Base-by-base conservation (phyloP, 1,140 invertebrate genomes). In the Lepidotrigona ventralis region DNA sequence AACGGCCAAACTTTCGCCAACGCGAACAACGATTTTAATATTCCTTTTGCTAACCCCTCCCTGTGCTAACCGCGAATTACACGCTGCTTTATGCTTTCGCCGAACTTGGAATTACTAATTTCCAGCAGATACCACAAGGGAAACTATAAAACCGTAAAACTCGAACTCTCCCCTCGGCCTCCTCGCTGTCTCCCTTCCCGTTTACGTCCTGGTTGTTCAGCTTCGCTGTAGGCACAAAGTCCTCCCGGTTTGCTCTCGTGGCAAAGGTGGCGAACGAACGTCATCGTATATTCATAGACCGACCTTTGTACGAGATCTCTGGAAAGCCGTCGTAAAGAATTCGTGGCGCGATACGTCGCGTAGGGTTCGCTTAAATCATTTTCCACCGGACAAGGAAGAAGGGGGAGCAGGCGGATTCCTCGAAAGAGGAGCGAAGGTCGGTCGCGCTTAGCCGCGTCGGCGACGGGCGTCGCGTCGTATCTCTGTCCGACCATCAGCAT, bases 401-500 rank as follows among this genome's bases (percentile, higher is more conserved):
- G 19, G 19, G 69, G 33, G n/a, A n/a, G 21, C 46, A 23, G 8
- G n/a, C n/a, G 56, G 69, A 60, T 84, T 84, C 88, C 64, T 29
- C n/a, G 74, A 84, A 54, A 84, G 58, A 69, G 77, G 72, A 58
- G 75, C 54, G 71, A 80, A 56, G 53, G 72, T 64, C 58, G 60
- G 29, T 74, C 81, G 72, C 77, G 84, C 64, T 63, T 74, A 81
- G 74, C 68, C 87, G 81, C 86, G 84, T 79, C 80, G 84, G 79
- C 86, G 87, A 81, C 87, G 85, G 81, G 80, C 82, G 78, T 89
- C 85, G 87, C 39, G 79, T 83, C n/a, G 85, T 89, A 89, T 89
- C 88, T 89, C 74, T 64, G 64, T 69, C 29, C 64, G 76, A 88
- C 83, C 88, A 89, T 89, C 88, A 84, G 88, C 87, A 89, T 89